Base-by-base conservation (phyloP, 2,888 invertebrate genomes). In the Caenorhabditis sulstoni region DNA sequence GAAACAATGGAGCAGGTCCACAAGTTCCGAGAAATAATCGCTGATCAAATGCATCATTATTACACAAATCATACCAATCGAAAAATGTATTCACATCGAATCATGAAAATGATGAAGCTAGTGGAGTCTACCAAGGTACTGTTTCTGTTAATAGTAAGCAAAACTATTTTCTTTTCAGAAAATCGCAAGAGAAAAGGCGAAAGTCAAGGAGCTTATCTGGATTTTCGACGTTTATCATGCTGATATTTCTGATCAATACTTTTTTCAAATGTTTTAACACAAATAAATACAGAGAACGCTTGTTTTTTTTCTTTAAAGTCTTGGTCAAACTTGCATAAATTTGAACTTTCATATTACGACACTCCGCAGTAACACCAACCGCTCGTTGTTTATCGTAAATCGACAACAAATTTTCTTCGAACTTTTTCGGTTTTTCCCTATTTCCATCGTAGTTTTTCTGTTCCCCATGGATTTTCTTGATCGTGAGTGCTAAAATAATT, bases 31-130 rank as follows among this genome's bases (percentile, higher is more conserved):
- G 67, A 68, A 20, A 58, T 58, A 4, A 58, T 68, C 8, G 22
- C 58, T 1, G 67, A 68, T 35, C 67, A 68, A 44, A 68, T 68
- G 67, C 67, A 68, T 14, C 47, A 23, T 20, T 68, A 68, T 23
- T 68, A 68, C 22, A 52, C 47, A 37, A 68, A 58, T 52, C 41
- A 22, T 1, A 59, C 67, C 3, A 68, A 68, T 41, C 20, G 44
- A 12, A 49, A 57, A 9, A 50, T 58, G 41, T 68, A 68, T 12
- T 68, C 67, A 2, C 59, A 59, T 58, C 49, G 67, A 41, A 68
- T 59, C 14, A 7, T 49, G 8, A 50, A 68, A 35, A 9, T 68
- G 16, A 68, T 68, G 67, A 47, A 68, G n/a, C n/a, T 68, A 9
- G 67, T 68, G 0, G 50, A 57, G 4, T 20, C 41, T n/a, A 68